phyloP scores from a whole-genome alignment of 2,113 vertebrate genomes.

The Polypterus bichir region DNA sequence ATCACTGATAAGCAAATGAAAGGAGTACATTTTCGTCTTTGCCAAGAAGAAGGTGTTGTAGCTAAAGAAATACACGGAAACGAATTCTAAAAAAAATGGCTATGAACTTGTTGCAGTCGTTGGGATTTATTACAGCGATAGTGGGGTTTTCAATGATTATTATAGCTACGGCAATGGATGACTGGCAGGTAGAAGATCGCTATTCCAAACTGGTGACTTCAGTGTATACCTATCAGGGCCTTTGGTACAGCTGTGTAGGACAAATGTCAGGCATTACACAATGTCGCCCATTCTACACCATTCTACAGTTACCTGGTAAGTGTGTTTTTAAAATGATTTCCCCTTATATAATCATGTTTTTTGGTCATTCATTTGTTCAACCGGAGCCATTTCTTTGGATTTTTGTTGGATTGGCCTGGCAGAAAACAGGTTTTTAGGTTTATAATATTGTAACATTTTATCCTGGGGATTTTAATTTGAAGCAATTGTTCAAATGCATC shows the following conservation, averaged over 20 bases:
- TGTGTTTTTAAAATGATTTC: neutral
- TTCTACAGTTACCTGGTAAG: conserved; percentile 78
- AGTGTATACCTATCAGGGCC: conserved; percentile 69
- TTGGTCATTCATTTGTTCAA: too few relatives aligned
- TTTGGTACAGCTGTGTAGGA: conserved; percentile 76
- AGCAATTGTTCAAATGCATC: too few relatives aligned
- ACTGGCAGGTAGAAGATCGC: conserved; percentile 68
- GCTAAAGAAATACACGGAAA: too few relatives aligned
- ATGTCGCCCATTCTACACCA: conserved; percentile 71
- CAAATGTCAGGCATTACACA: conserved; percentile 69
- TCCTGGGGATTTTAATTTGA: too few relatives aligned
- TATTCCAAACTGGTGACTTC: conserved; percentile 61
- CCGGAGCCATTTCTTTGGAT: too few relatives aligned
- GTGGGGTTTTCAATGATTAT: conserved; percentile 61
- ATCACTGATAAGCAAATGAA: too few relatives aligned
- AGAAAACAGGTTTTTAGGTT: too few relatives aligned
- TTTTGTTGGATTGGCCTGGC: too few relatives aligned
- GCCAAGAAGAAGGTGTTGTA: too few relatives aligned
- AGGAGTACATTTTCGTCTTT: too few relatives aligned
- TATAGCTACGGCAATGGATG: conserved; percentile 60
- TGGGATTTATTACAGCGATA: conserved; percentile 54
- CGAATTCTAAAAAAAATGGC: conserved; percentile 43
- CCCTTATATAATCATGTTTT: too few relatives aligned
- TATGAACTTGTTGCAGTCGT: conserved; percentile 54
- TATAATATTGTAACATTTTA: too few relatives aligned